Conservation (phyloP, 1,140 invertebrate genomes). For the Dendrolimus kikuchii region DNA sequence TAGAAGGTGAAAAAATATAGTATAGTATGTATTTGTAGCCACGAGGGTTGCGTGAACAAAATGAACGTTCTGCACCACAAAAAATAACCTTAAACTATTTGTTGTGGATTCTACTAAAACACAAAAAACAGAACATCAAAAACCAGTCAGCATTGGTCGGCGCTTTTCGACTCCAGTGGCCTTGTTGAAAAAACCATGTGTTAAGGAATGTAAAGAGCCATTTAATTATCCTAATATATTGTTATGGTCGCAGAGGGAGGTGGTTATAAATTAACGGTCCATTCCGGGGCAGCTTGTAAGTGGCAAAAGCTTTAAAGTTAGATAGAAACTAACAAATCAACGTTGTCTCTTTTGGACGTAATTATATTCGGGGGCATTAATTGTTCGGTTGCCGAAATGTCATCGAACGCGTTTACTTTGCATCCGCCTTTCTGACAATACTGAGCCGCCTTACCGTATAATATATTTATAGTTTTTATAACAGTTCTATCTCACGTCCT, state of each 20-base stretch:
- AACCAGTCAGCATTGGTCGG: constrained; percentile 68
- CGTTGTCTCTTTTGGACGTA: constrained; percentile 25
- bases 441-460: constrained; percentile 15
- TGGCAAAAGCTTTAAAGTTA: constrained; percentile 30
- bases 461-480: constrained; percentile 60
- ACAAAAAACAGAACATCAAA: constrained; percentile 58
- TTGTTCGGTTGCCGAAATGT: constrained; percentile 31
- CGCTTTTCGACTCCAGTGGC: constrained; percentile 61
- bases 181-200: constrained; percentile 68
- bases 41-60: constrained; percentile 32
- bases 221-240: constrained; percentile 72
- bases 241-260: constrained; percentile 54
- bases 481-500: constrained; percentile 56
- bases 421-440: constrained; percentile 16
- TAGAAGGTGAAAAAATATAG: too few relatives aligned
- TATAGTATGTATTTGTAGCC: too few relatives aligned
- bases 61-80: constrained; percentile 42
- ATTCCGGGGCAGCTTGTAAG: constrained; percentile 19
- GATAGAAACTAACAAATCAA: constrained; percentile 4
- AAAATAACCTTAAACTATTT: constrained; percentile 63
- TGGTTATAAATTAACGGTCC: constrained; percentile 36
- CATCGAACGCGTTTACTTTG: background rate
- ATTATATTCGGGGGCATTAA: too few relatives aligned
- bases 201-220: constrained; percentile 71
- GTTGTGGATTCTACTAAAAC: constrained; percentile 57